phyloP scores from a whole-genome alignment of 2,888 invertebrate species.

The Choreutis nemorana region DNA sequence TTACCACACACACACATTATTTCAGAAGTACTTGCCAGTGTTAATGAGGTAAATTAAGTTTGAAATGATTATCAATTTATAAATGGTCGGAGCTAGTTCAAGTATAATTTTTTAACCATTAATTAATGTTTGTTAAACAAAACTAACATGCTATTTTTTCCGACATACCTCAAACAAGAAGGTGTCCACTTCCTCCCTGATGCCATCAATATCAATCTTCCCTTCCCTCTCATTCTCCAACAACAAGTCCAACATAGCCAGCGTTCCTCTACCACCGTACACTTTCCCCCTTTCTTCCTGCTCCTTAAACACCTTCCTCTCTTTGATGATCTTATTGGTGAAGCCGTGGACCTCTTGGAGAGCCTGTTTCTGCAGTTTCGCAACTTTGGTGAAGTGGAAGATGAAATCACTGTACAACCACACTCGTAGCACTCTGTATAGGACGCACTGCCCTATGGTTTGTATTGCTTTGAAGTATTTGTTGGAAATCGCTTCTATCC shows the following conservation, averaged over 20 bases:
- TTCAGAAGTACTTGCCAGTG: no score
- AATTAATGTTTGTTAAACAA: not conserved
- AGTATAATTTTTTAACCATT: not conserved
- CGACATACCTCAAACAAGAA: constrained; percentile 73
- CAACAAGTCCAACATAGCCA: constrained; percentile 71
- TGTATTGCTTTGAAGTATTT: constrained; percentile 52
- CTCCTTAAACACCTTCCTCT: constrained; percentile 19
- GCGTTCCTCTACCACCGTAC: constrained; percentile 43
- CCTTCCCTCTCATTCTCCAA: constrained; percentile 65
- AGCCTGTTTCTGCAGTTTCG: constrained; percentile 39
- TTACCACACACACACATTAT: no score
- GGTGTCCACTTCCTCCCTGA: constrained; percentile 75
- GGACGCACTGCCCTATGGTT: constrained; percentile 14
- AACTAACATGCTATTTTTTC: not conserved
- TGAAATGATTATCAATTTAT: no score
- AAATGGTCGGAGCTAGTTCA: no score
- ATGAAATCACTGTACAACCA: constrained; percentile 55
- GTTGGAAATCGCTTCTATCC: constrained; percentile 24
- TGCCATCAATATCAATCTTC: constrained; percentile 62
- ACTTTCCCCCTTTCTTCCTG: no score
- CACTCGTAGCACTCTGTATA: constrained; percentile 27
- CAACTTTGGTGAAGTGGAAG: constrained; percentile 35
- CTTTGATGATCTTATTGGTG: constrained; percentile 55
- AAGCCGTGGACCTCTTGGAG: constrained; percentile 54
- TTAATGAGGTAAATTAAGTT: no score